A percentile compares a stretch with the other conserved stretches of the same genome.
Conservation (phyloP, 2,113 vertebrate genomes). For the Salvator merianae region DNA sequence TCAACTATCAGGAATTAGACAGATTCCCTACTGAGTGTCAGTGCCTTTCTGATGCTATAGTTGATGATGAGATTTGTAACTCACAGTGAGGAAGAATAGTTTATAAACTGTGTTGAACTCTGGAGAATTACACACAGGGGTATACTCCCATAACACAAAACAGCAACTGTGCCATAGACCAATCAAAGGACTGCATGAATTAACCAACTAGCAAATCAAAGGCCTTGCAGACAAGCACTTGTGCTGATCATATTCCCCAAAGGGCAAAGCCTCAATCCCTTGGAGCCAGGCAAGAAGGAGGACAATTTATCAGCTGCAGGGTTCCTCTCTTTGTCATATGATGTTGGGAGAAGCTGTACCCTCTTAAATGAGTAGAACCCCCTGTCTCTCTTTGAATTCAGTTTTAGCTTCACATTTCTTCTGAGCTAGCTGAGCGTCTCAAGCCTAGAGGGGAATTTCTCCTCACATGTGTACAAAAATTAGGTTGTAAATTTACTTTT, state of each 20-base stretch:
- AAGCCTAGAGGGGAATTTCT: background rate
- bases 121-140: background rate
- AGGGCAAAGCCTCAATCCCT: background rate
- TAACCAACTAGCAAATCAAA: slow-evolving; percentile 13
- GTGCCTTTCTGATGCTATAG: background rate
- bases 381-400: background rate
- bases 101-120: background rate
- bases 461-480: background rate
- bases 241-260: background rate
- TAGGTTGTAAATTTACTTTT: background rate
- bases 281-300: background rate
- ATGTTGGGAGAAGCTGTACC: background rate
- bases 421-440: background rate
- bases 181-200: slow-evolving; percentile 7
- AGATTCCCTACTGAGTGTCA: background rate
- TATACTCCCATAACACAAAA: slow-evolving; percentile 15
- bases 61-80: background rate
- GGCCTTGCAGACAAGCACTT: background rate
- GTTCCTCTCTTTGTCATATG: background rate
- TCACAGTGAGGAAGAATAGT: slow-evolving; percentile 5
- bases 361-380: background rate
- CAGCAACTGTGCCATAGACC: slow-evolving; percentile 9
- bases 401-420: background rate
- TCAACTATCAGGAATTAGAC: background rate
- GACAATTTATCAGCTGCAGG: background rate